Evolutionary conservation across 2,113 vertebrate species (phyloP).

Genomic region (Corythornis cristatus): DNA sequence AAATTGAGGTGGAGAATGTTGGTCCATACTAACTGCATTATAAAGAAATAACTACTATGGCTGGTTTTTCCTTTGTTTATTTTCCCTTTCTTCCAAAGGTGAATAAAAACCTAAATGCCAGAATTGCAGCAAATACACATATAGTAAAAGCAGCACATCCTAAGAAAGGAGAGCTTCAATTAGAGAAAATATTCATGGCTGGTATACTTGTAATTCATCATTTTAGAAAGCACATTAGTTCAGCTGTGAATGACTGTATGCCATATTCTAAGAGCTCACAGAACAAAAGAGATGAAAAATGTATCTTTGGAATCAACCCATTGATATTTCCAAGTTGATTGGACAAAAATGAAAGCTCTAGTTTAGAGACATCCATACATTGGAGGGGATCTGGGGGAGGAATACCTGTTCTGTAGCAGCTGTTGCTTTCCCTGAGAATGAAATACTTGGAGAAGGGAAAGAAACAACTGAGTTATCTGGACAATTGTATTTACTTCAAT

Average conservation of each 20-base stretch:
- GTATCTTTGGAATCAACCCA: no score
- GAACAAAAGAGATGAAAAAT: no score
- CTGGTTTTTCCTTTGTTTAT: background rate
- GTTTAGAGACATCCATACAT: no score
- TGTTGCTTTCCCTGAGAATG: no score
- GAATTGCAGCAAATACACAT: background rate
- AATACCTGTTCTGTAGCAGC: no score
- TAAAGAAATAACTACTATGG: background rate
- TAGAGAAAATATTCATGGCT: background rate
- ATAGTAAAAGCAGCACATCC: background rate
- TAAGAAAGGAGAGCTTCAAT: background rate
- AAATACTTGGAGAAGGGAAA: no score
- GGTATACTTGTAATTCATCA: background rate
- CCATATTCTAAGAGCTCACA: background rate
- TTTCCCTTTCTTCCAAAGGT: background rate
- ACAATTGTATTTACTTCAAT: no score
- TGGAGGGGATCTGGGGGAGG: no score
- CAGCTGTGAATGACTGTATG: background rate
- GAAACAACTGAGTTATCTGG: no score
- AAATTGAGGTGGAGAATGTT: background rate
- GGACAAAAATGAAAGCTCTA: no score
- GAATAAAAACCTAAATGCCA: background rate
- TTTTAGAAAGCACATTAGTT: background rate
- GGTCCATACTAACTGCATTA: background rate
- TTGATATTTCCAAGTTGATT: no score